These are phyloP conservation scores for Enhydra lutris DNA, from an alignment of 2,113 vertebrate species.

Conservation along the genomic window DNA sequence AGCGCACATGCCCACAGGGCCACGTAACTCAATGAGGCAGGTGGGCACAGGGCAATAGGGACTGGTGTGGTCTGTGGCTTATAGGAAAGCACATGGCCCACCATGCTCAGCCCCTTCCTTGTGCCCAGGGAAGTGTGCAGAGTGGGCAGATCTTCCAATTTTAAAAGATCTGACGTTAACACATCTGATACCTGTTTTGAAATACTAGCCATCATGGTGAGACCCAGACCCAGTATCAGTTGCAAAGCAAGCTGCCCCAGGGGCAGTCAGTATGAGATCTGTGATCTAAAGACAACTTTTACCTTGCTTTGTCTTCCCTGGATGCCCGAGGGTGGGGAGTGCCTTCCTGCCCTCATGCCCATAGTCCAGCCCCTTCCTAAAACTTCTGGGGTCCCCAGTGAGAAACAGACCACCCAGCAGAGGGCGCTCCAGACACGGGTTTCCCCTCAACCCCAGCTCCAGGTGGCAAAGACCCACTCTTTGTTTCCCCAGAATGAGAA, in stretches of 20 bases:
- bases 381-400: fast-evolving
- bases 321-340: not conserved
- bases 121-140: not conserved
- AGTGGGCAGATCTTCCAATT: not conserved
- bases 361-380: fast-evolving
- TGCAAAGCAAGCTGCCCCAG: no score
- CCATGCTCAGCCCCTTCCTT: not conserved
- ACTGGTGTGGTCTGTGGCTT: not conserved
- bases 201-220: not conserved
- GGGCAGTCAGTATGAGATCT: not conserved
- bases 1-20: not conserved
- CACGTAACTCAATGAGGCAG: not conserved
- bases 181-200: not conserved
- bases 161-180: not conserved
- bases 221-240: fast-evolving
- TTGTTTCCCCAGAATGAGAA: not conserved
- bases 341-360: not conserved
- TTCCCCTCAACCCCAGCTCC: not conserved
- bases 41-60: not conserved
- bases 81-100: fast-evolving
- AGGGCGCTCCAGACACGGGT: not conserved
- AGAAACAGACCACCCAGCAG: not conserved
- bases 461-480: not conserved
- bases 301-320: not conserved
- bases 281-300: not conserved